Conservation (phyloP, 1,140 invertebrate genomes). For the Formica selysi region DNA sequence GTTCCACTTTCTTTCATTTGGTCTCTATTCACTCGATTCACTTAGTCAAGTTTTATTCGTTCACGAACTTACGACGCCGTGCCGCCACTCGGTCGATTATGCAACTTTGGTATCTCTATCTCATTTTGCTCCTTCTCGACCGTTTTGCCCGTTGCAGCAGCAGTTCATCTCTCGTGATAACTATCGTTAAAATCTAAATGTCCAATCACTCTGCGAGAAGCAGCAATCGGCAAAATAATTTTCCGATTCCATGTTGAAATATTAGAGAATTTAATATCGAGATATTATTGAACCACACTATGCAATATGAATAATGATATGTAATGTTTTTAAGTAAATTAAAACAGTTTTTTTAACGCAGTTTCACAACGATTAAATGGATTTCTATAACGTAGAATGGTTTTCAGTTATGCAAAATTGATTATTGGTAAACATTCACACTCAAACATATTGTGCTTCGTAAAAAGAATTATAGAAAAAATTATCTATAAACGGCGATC, state of each 20-base stretch:
- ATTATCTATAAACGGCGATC: neutral
- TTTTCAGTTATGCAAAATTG: slow-evolving; percentile 17
- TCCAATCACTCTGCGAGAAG: neutral
- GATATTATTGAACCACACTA: neutral
- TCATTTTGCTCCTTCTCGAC: slow-evolving; percentile 40
- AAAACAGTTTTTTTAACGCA: slow-evolving; percentile 25
- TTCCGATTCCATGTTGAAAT: neutral
- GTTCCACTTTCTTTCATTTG: slow-evolving; percentile 74
- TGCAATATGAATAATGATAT: neutral
- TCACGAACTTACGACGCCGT: slow-evolving; percentile 74
- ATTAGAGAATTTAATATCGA: slow-evolving; percentile 37
- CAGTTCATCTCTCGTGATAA: slow-evolving; percentile 21
- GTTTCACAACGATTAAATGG: slow-evolving; percentile 16
- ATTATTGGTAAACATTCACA: slow-evolving; percentile 32
- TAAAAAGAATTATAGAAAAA: slow-evolving; percentile 4
- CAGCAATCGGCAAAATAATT: slow-evolving; percentile 19
- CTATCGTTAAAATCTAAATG: slow-evolving; percentile 31
- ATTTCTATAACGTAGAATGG: slow-evolving; percentile 32
- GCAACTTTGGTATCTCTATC: slow-evolving; percentile 67
- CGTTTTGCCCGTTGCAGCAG: slow-evolving; percentile 14
- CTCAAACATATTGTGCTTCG: neutral
- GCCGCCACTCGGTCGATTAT: slow-evolving; percentile 76
- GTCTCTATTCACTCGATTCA: slow-evolving; percentile 78
- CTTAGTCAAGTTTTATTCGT: slow-evolving; percentile 79
- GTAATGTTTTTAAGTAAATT: slow-evolving; percentile 32